Evolutionary conservation across 2,113 vertebrate species (phyloP), one percentile per base, ranked within the genome.

Genomic region (Paramormyrops kingsleyae): DNA sequence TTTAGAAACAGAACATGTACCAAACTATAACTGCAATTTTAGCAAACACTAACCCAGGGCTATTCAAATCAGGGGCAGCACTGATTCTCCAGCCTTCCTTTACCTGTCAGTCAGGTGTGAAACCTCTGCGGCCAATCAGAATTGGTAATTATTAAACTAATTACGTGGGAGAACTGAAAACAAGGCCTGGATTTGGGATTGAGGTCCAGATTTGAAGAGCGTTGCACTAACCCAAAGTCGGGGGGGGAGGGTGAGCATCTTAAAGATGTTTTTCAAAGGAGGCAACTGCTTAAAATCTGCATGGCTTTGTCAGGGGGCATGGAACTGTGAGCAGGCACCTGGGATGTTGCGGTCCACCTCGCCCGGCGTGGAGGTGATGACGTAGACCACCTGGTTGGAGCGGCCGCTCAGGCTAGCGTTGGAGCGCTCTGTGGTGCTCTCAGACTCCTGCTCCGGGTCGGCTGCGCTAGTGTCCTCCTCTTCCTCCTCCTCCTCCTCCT

Each of bases 291-390:
- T 77, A 39, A 56, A 80, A 80, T 31, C 1, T 31, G 8, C 47
- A 27, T 31, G 46, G 83, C 3, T 50, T 27, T 50, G 13, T 80
- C 31, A 7, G 74, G 39, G 83, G 83, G 8, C 39, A 44, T 21
- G 13, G 21, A 1, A 1, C 83, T 10, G 19, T 92, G 93, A 93
- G 94, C 94, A 96, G 95, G 95, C 93, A 99, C 98, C 97, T 97
- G 98, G 97, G 96, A 97, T 95, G 91, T 96, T 96, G 94, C 94
- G 97, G 5, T 96, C 95, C 5, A 96, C 96, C 90, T 97, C 97
- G 90, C 97, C 97, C 24, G 98, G 98, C 93, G 98, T 98, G 93
- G 98, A 97, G 89, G 98, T 99, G 96, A 98, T 98, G 91, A 98
- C 97, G 17, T 98, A 98, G 90, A 98, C 96, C 70, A 98, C 97